These are phyloP conservation scores for Tetraneura akinire DNA, from an alignment of 1,140 invertebrate genomes.

Conservation along the genomic window DNA sequence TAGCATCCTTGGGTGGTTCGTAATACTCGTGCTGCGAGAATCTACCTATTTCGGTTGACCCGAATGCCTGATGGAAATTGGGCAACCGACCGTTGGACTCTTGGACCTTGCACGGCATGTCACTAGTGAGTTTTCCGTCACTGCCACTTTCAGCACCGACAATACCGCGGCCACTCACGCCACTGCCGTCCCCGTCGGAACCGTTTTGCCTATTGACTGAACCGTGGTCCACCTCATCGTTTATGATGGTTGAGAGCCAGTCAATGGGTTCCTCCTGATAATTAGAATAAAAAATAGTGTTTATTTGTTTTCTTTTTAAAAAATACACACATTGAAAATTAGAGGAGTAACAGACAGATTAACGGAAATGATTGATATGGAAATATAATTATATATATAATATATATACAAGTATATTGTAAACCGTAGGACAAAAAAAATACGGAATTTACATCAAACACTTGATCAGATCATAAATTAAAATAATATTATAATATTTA, in stretches of 20 bases:
- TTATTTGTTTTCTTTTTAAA: too few species aligned
- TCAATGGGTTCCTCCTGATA: conserved; percentile 35
- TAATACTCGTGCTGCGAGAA: conserved; percentile 66
- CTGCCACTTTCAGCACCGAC: neutral
- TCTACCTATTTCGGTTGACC: conserved; percentile 74
- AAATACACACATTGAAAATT: too few species aligned
- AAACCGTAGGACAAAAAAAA: too few species aligned
- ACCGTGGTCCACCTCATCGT: conserved; percentile 26
- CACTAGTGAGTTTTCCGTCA: neutral
- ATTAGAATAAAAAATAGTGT: neutral
- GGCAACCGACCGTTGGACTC: conserved; percentile 63
- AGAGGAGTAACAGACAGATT: too few species aligned
- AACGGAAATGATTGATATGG: too few species aligned
- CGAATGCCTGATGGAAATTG: conserved; percentile 76
- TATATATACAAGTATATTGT: too few species aligned
- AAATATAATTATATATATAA: too few species aligned
- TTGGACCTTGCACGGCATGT: conserved; percentile 6
- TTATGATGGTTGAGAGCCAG: conserved; percentile 44
- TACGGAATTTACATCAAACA: too few species aligned
- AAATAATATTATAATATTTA: too few species aligned
- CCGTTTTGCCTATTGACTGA: neutral
- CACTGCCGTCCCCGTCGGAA: neutral
- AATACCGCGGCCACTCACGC: neutral
- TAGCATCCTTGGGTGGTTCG: conserved; percentile 55
- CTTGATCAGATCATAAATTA: too few species aligned